Percentiles rank a stretch among this genome's conserved stretches.
Evolutionary conservation across 2,113 vertebrate genomes (phyloP).

Genomic region (Bos taurus): DNA sequence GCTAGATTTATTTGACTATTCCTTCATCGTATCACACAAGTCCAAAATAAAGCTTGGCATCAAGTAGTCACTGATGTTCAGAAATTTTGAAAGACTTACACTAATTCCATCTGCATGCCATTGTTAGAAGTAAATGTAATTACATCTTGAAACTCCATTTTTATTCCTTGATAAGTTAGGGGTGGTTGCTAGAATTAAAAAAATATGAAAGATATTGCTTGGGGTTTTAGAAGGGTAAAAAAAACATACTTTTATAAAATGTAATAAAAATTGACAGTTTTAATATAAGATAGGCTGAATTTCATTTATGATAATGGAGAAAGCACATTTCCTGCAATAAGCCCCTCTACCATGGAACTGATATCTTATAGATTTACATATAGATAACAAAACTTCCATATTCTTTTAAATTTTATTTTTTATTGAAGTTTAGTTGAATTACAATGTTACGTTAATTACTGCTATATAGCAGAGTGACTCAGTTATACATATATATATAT

Average conservation of each 20-base stretch:
- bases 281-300: background rate
- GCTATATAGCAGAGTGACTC: background rate
- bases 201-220: background rate
- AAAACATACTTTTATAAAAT: background rate
- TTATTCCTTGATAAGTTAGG: background rate
- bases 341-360: background rate
- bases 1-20: background rate
- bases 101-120: background rate
- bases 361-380: background rate
- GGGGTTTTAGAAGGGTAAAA: background rate
- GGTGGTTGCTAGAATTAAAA: background rate
- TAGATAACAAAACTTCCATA: background rate
- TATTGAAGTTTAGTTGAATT: background rate
- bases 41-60: background rate
- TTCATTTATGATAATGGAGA: background rate
- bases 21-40: background rate
- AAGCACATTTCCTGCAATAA: background rate
- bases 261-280: background rate
- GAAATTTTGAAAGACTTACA: background rate
- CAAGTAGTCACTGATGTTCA: background rate
- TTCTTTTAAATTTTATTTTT: background rate
- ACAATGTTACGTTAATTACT: background rate
- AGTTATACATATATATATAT: background rate
- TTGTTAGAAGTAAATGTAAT: background rate
- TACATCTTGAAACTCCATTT: background rate